These are phyloP conservation scores for Magallana nippona DNA, from an alignment of 2,888 invertebrate species.

Conservation along the genomic window DNA sequence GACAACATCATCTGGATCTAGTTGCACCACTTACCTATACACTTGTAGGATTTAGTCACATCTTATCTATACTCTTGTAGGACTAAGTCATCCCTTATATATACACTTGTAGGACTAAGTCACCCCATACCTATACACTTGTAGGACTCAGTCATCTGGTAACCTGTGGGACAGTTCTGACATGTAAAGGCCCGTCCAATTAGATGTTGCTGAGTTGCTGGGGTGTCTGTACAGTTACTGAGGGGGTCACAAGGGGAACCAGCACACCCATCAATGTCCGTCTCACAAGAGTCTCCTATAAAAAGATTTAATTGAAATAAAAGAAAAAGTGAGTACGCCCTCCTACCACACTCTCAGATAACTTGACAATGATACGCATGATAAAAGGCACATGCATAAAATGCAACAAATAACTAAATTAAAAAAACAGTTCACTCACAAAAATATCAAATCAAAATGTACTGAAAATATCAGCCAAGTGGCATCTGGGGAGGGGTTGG, in stretches of 20 bases:
- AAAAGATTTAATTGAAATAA: no score
- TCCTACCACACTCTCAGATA: no score
- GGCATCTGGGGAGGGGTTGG: no score
- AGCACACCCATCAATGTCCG: constrained; percentile 55
- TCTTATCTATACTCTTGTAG: neutral
- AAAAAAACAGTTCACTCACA: no score
- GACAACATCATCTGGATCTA: no score
- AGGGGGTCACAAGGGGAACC: constrained; percentile 51
- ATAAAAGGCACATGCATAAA: no score
- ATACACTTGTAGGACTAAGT: constrained; percentile 37
- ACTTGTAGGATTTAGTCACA: neutral
- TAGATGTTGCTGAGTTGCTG: constrained; percentile 34
- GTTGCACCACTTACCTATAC: no score
- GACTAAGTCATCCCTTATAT: constrained; percentile 31
- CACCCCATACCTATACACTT: constrained; percentile 49
- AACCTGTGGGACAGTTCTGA: constrained; percentile 44
- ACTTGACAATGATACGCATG: no score
- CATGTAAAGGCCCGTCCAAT: constrained; percentile 43
- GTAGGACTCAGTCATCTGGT: neutral
- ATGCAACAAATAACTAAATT: no score
- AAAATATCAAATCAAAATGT: no score
- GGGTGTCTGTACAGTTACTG: constrained; percentile 54
- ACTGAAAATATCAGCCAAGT: no score
- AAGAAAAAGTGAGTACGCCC: no score
- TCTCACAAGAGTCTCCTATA: constrained; percentile 55